Base-by-base conservation (phyloP, 2,888 invertebrate species). In the Blomia tropicalis region DNA sequence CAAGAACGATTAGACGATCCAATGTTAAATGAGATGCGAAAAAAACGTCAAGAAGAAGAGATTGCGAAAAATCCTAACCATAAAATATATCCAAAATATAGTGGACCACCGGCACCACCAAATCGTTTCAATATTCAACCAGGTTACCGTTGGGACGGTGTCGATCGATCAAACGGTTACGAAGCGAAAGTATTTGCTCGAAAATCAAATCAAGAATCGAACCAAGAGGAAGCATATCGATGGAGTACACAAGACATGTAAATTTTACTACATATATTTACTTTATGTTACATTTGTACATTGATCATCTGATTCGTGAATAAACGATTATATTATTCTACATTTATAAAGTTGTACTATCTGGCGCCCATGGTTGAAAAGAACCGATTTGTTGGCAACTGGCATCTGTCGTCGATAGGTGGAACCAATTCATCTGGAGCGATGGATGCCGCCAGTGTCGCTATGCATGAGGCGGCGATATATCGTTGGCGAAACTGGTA, bases 71-170 rank as follows among this genome's bases (percentile, higher is more conserved):
- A 56, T 31, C 56, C 56, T 3, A 27, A 56, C 2, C 4, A 44
- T 23, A 65, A 63, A 44, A 43, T 25, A 17, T 43, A 51, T 60
- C 78, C 77, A 3, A 69, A 68, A 7, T 98, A 91, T 73, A 80
- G 83, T 70, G 95, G 95, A 0, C 82, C 83, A 30, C 87, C 80
- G 69, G 84, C 87, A 43, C 71, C 73, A 61, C 91, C 92, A 17
- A 98, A 98, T 77, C 81, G 98, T 1, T 96, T 84, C 75, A 83
- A 83, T 64, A 87, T 99, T 60, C 77, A 80, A 7, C 98, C 98
- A 0, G 98, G 98, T 0, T 86, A 90, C 75, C 79, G 93, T 17
- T 98, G 98, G 98, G 98, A 98, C 73, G 98, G 98, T 0, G 95
- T 98, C 0, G 90, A 98, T 75, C 78, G 98, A 25, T 93, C 92